Conservation (phyloP, 1,140 invertebrate genomes). For the Diorhabda carinulata region DNA sequence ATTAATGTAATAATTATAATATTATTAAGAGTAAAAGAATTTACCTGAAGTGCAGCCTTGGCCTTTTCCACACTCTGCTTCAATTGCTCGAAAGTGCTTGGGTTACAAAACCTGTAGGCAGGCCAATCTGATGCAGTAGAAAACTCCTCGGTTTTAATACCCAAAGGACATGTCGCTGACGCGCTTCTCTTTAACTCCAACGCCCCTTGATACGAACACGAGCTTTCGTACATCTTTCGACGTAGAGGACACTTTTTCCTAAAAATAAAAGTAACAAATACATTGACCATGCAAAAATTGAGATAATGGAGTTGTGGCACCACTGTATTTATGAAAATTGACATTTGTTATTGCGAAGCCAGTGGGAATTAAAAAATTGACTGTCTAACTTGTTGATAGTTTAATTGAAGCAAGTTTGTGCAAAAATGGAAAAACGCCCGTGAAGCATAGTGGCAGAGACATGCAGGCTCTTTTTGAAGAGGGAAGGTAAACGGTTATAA, state of each 20-base stretch:
- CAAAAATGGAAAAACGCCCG: no score
- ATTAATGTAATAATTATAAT: no score
- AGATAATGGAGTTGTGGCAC: not conserved
- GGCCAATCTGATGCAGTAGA: constrained; percentile 62
- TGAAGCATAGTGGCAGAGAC: no score
- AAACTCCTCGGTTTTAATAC: constrained; percentile 60
- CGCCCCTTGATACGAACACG: constrained; percentile 79
- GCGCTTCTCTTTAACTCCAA: constrained; percentile 75
- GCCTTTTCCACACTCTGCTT: constrained; percentile 86
- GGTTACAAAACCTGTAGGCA: constrained; percentile 67
- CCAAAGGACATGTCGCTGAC: constrained; percentile 42
- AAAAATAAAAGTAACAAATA: constrained; percentile 24
- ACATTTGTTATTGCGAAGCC: no score
- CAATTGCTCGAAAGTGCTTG: constrained; percentile 79
- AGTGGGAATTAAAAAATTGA: no score
- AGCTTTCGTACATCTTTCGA: constrained; percentile 78
- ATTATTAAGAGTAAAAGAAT: not conserved
- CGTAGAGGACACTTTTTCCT: constrained; percentile 45
- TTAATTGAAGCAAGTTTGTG: no score
- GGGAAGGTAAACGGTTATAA: no score
- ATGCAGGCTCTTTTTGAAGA: no score
- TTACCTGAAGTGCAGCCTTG: constrained; percentile 71
- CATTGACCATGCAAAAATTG: not conserved
- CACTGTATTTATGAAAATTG: no score
- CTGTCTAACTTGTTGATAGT: no score